Evolutionary conservation across 2,113 vertebrate genomes (phyloP).

Genomic region (Scalopus aquaticus): DNA sequence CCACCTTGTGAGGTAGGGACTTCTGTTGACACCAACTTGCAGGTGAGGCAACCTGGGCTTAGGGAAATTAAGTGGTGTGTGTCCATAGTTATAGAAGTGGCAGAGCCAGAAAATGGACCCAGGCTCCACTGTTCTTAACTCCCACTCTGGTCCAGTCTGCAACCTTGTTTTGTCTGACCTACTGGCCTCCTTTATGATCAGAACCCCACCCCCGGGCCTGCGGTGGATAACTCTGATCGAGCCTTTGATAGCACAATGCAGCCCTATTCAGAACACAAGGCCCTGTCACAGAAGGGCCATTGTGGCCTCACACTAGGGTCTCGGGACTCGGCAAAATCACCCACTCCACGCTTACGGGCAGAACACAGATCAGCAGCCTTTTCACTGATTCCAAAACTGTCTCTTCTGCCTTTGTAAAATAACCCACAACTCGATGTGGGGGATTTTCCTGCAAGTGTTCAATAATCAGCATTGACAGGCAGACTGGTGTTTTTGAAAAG

Average conservation of each 20-base stretch:
- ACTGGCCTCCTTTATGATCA: neutral
- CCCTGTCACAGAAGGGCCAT: neutral
- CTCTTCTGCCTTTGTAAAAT: constrained; percentile 25
- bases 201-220: neutral
- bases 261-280: neutral
- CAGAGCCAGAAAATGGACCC: neutral
- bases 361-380: neutral
- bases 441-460: constrained; percentile 15
- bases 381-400: neutral
- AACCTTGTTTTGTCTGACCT: neutral
- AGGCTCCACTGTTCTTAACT: neutral
- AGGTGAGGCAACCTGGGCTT: neutral
- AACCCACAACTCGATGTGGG: constrained; percentile 15
- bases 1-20: too few relatives aligned
- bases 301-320: neutral
- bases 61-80: neutral
- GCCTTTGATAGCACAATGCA: neutral
- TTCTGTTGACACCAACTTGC: neutral
- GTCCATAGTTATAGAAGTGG: neutral
- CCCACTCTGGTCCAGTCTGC: neutral
- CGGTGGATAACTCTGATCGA: neutral
- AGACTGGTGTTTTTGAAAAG: constrained; percentile 33
- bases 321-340: neutral
- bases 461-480: neutral
- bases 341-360: neutral